Percentiles rank a stretch among this genome's conserved stretches.
These are phyloP conservation scores for Philonicus albiceps DNA, from an alignment of 2,888 invertebrate genomes.

Conservation along the genomic window DNA sequence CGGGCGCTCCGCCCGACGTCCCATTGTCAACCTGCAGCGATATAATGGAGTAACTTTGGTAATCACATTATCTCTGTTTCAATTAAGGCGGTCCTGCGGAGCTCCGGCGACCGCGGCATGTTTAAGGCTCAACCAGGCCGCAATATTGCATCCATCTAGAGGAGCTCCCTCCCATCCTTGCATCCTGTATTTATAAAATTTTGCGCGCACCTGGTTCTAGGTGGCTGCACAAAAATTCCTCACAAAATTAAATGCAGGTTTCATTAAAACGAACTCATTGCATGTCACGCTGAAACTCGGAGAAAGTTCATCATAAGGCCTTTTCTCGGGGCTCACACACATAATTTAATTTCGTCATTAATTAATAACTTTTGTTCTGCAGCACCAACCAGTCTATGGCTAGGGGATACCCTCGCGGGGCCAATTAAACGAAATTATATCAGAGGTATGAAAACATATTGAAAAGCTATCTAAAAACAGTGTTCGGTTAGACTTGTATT, in stretches of 20 bases:
- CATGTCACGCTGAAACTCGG: neutral
- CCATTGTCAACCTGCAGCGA: neutral
- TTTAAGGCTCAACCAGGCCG: neutral
- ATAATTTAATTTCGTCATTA: neutral
- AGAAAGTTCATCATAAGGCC: neutral
- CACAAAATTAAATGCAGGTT: neutral
- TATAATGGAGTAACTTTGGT: neutral
- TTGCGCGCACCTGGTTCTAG: neutral
- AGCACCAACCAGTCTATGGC: neutral
- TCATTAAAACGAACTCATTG: neutral
- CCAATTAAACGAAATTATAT: neutral
- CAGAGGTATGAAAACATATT: neutral
- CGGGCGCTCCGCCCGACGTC: neutral
- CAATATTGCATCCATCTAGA: neutral
- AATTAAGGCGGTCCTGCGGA: neutral
- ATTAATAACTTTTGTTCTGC: neutral
- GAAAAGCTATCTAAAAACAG: neutral
- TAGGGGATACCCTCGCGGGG: neutral
- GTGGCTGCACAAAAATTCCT: neutral
- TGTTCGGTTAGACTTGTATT: neutral
- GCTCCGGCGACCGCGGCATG: neutral
- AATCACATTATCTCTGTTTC: neutral
- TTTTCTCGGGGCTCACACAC: neutral
- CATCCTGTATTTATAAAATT: neutral
- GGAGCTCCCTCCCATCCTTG: neutral